Evolutionary conservation across 1,140 invertebrate genomes (phyloP), one percentile per base, ranked within the genome.

Genomic region (Drepana arcuata): DNA sequence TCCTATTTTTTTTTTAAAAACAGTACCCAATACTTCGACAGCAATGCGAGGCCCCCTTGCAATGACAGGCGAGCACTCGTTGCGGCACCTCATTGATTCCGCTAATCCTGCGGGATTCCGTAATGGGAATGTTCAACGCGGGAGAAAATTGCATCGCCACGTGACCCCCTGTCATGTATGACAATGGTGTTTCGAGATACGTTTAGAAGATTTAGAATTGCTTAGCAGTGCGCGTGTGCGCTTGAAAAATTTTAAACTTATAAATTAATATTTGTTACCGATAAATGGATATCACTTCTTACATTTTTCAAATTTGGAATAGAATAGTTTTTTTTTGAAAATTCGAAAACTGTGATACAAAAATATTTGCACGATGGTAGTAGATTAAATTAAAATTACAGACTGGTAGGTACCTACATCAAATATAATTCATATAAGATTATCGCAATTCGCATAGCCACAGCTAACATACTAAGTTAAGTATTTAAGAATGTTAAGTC

Each of bases 41-140:
- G n/a, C n/a, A n/a, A n/a, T n/a, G n/a, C n/a, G n/a, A n/a, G n/a
- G n/a, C n/a, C n/a, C n/a, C n/a, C n/a, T n/a, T n/a, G 51, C 39
- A 47, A 41, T 45, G 49, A 43, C 49, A 53, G 30, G 6, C 14
- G 36, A 34, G 12, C 34, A 24, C 16, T 18, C 28, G 31, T 29
- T 25, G 36, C 34, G 28, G 12, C 48, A 60, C 43, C 55, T 59
- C 65, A 68, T 65, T 65, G 65, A 62, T 60, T 65, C 45, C 42
- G 38, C 46, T 65, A 68, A 68, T 68, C 61, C 64, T 48, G 46
- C 34, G 49, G 54, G 54, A 58, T 43, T 54, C 48, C 53, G n/a
- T 61, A 61, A 57, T 61, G 48, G 47, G 49, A 36, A 43, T 40
- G 42, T 36, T 48, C 41, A 39, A 15, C 34, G 34, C 37, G 52